Evolutionary conservation across 2,797 vertebrate genomes (phyloP).

Genomic region (Delichon dasypus): DNA sequence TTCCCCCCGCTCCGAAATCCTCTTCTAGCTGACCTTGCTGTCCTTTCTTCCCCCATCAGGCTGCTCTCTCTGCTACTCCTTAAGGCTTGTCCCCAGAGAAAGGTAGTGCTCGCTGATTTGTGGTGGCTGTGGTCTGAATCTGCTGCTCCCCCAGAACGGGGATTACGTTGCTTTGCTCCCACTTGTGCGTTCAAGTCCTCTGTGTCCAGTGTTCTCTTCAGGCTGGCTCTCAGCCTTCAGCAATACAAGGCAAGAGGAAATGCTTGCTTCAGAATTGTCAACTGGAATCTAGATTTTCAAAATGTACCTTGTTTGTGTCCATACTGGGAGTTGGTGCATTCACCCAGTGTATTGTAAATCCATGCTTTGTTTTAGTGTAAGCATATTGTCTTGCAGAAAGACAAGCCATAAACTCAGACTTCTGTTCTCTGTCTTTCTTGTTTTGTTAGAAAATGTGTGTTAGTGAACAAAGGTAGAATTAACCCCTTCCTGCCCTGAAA

Average conservation of each 20-base stretch:
- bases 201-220: not conserved
- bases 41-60: conserved; percentile 1
- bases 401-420: not conserved
- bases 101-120: not conserved
- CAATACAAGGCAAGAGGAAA: not conserved
- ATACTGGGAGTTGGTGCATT: not conserved
- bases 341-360: not conserved
- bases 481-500: not conserved
- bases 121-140: not conserved
- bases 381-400: not conserved
- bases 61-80: conserved; percentile 37
- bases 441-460: not conserved
- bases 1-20: not conserved
- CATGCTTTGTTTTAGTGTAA: not conserved
- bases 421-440: not conserved
- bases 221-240: not conserved
- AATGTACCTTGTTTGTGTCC: not conserved
- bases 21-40: conserved; percentile 21
- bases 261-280: not conserved
- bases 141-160: not conserved
- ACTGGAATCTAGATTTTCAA: not conserved
- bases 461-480: not conserved
- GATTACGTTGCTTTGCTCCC: not conserved
- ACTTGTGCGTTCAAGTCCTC: not conserved
- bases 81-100: not conserved